phyloP scores from a whole-genome alignment of 35 echinoderm and acorn worm genomes.

The Lytechinus pictus region DNA sequence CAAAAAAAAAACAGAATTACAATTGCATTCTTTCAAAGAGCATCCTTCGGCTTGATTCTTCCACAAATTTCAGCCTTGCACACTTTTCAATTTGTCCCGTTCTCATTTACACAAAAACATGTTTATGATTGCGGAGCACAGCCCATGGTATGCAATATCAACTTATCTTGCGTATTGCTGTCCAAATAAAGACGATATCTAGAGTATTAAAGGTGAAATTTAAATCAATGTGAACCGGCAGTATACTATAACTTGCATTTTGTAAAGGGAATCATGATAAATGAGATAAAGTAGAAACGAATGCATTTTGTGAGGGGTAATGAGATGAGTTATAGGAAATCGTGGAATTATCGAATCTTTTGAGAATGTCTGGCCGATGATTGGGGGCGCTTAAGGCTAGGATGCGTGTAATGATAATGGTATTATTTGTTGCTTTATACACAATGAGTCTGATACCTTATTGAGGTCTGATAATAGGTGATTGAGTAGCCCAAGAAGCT shows the following conservation, averaged over 20 bases:
- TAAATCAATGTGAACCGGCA: not conserved
- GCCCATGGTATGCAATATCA: not conserved
- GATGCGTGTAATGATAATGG: constrained; percentile 54
- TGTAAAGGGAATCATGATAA: too few relatives aligned
- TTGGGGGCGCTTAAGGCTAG: constrained; percentile 3
- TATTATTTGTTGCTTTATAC: constrained; percentile 17
- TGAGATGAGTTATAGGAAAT: constrained; percentile 35
- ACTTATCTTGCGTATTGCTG: not conserved
- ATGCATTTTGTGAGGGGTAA: not conserved
- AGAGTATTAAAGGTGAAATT: not conserved
- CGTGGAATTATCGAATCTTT: constrained; percentile 14
- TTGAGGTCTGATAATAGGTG: constrained; percentile 11
- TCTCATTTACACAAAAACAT: not conserved
- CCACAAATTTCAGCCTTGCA: not conserved
- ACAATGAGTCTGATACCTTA: not conserved
- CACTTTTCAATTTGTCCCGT: not conserved
- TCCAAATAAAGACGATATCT: not conserved
- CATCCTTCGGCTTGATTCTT: not conserved
- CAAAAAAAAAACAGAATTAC: not conserved
- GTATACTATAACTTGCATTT: not conserved
- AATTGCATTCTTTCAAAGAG: not conserved
- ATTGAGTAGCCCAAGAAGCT: constrained; percentile 1
- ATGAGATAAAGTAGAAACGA: not conserved
- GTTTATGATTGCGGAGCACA: not conserved
- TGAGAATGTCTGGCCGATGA: not conserved